Evolutionary conservation across 2,113 vertebrate genomes (phyloP).

Genomic region (Lepus americanus): DNA sequence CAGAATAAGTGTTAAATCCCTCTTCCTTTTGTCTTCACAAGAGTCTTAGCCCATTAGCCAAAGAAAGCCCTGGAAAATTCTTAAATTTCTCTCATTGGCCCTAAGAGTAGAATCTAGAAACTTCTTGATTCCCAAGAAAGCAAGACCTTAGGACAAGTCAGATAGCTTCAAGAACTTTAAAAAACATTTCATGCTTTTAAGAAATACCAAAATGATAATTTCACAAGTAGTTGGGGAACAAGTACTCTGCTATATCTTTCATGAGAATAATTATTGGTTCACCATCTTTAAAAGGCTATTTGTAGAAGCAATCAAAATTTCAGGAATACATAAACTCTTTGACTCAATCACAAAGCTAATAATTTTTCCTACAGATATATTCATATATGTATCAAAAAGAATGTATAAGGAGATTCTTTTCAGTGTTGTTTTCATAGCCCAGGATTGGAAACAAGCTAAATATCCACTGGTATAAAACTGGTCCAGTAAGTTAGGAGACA

Average conservation of each 20-base stretch:
- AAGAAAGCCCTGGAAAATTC: not conserved
- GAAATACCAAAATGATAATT: constrained; percentile 43
- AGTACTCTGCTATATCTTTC: not conserved
- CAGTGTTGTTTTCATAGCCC: not conserved
- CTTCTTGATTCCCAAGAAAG: constrained; percentile 22
- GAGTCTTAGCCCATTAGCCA: not conserved
- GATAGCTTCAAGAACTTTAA: not conserved
- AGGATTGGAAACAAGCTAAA: not conserved
- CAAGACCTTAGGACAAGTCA: constrained; percentile 7
- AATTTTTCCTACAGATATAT: constrained; percentile 7
- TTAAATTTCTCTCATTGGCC: not conserved
- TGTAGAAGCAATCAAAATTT: not conserved
- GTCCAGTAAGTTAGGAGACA: not conserved
- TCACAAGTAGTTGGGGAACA: not conserved
- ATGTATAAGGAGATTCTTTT: not conserved
- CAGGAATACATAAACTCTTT: not conserved
- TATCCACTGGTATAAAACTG: not conserved
- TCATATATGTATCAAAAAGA: not conserved
- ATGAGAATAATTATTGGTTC: not conserved
- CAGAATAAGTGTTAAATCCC: not conserved
- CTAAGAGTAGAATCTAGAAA: not conserved
- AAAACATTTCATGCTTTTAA: not conserved
- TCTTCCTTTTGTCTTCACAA: not conserved
- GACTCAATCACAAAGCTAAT: not conserved
- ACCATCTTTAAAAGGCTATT: constrained; percentile 24